Evolutionary conservation across 2,888 invertebrate genomes (phyloP), one percentile per base, ranked within the genome.

Genomic region (Monopis laevigella): DNA sequence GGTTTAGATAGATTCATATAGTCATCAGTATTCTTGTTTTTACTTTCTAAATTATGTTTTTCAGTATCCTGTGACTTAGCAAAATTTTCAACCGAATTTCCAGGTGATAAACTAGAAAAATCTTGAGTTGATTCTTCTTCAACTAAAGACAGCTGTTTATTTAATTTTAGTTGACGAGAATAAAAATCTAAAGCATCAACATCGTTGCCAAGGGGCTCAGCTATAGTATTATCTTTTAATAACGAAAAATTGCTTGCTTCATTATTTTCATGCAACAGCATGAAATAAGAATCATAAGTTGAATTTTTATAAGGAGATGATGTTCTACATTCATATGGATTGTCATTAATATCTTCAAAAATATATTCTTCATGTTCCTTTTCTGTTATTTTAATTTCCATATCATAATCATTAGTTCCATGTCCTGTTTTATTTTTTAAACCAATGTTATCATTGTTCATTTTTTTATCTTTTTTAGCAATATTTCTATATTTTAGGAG

Each of bases 81-180:
- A 16, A 45, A 45, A 11, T 59, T 59, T 43, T 61, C 62, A 2
- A 62, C 38, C 21, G 66, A 62, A 43, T 59, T 57, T 57, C 70
- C 70, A 34, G 67, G 68, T 4, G 73, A 65, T 24, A 72, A 51
- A 43, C 68, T 73, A 2, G 61, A 51, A 11, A 77, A 48, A 44
- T 82, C 82, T 55, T 81, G 81, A 2, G 66, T 68, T 0, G 78
- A 80, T 50, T 82, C 82, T 50, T 82, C 82, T 62, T 82, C 82
- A 2, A 82, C 82, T 44, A 82, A 54, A 2, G 82, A 82, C 1
- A 82, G 53, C 47, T 82, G 78, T 46, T 78, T 73, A 48, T 71
- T 75, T 17, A 64, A 46, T 10, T 58, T 59, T 2, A 72, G 51
- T 24, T 66, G 60, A 29, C 56, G 64, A 2, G 64, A 61, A 44